phyloP scores from a whole-genome alignment of 2,113 vertebrate genomes.

The Alectura lathami region DNA sequence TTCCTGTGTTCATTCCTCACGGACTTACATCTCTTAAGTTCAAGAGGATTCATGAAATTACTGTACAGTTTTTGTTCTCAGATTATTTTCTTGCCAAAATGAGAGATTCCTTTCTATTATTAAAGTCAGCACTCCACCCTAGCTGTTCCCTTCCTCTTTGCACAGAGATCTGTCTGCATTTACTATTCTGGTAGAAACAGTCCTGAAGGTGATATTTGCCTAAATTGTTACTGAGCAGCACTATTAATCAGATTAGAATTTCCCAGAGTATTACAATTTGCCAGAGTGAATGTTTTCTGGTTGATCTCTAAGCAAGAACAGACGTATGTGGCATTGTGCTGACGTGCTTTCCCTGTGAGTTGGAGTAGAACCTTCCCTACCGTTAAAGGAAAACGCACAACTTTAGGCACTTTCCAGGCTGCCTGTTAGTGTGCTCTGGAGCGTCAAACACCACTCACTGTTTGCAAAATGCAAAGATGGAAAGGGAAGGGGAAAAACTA shows the following conservation, averaged over 20 bases:
- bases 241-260: background rate
- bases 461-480: background rate
- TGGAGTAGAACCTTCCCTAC: background rate
- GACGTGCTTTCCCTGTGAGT: background rate
- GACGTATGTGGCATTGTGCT: background rate
- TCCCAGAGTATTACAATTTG: background rate
- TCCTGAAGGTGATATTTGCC: conserved; percentile 22
- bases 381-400: background rate
- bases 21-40: background rate
- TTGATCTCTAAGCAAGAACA: background rate
- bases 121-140: background rate
- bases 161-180: background rate
- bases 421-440: background rate
- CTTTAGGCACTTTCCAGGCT: background rate
- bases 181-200: background rate
- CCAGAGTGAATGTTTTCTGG: background rate
- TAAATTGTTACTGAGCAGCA: background rate
- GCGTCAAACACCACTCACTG: background rate
- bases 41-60: background rate
- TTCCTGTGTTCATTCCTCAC: background rate
- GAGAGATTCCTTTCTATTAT: background rate
- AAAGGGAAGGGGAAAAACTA: background rate
- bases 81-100: background rate
- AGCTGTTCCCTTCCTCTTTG: background rate
- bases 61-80: conserved; percentile 2